Base-by-base conservation (phyloP, 1,140 invertebrate species). In the Drosophila micromelanica region DNA sequence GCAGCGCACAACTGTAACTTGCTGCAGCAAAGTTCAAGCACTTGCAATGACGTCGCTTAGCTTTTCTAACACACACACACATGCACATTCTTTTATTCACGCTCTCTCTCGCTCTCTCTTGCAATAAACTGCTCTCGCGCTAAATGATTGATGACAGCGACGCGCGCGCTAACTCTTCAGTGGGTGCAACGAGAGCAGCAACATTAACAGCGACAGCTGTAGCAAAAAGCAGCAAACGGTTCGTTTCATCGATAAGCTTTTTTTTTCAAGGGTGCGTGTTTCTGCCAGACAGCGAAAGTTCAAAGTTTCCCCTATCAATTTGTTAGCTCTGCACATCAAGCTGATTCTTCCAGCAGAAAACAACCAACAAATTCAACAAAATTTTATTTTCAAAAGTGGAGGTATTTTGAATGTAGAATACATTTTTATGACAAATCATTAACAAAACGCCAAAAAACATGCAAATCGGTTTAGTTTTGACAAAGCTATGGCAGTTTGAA, bases 211-310 rank as follows among this genome's bases (percentile, higher is more conserved):
- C 13, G 13, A 37, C n/a, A 51, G 46, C 42, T 40, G 45, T 37
- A 43, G 51, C 20, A 42, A 60, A 60, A 56, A 76, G 76, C 76
- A 74, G 37, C 17, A 55, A 73, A 46, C 62, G 80, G 80, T 85
- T 85, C 81, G 81, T 74, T 77, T 80, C 80, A 77, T 63, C 64
- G 80, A 77, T 86, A 68, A 86, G 80, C 80, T 84, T 84, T 72
- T 72, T 72, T 65, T 15, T 23, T 23, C 23, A 45, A 51, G 56
- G 57, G 48, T 69, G 57, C 17, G 37, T 42, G 37, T 42, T 60
- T 35, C 15, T 35, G 49, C 7, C 49, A n/a, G n/a, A 15, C 17
- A 30, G 30, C 59, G 20, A 80, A 80, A 80, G 72, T 80, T 76
- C 60, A 82, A 78, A 81, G 70, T 81, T 82, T 82, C 49, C 27